These are phyloP conservation scores for Perccottus glenii DNA, from an alignment of 2,113 vertebrate species.

Conservation along the genomic window DNA sequence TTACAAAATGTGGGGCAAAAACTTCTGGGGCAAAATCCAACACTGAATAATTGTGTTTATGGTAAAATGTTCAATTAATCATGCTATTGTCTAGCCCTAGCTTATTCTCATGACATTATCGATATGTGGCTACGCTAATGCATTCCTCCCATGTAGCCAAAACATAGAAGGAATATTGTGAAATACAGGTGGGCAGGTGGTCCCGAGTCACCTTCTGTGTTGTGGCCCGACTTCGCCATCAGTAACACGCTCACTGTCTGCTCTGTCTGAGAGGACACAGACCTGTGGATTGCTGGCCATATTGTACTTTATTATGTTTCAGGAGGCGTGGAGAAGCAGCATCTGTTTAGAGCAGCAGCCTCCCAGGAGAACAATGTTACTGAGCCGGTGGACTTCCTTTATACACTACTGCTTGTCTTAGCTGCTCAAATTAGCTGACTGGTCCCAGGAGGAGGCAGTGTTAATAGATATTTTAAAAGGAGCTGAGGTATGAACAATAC, in stretches of 20 bases:
- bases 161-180: too few species aligned
- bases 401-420: constrained; percentile 48
- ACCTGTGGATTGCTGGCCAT: constrained; percentile 63
- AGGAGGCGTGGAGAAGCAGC: constrained; percentile 45
- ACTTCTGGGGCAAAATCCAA: not conserved
- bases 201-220: constrained; percentile 38
- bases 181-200: constrained; percentile 45
- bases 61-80: too few species aligned
- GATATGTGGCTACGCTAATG: too few species aligned
- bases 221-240: constrained; percentile 39
- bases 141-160: too few species aligned
- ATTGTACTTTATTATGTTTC: constrained; percentile 55
- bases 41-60: too few species aligned
- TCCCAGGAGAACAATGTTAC: constrained; percentile 70
- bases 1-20: not conserved
- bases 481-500: constrained; percentile 64
- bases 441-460: constrained; percentile 58
- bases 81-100: not conserved
- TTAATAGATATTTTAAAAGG: constrained; percentile 59
- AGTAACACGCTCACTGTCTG: constrained; percentile 54
- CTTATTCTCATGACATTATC: too few species aligned
- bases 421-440: constrained; percentile 50
- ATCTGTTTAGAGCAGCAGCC: constrained; percentile 56
- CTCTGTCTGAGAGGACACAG: constrained; percentile 50
- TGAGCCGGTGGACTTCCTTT: constrained; percentile 55